These are phyloP conservation scores for Apodemus agrarius DNA, from an alignment of 2,797 vertebrate species.

Conservation along the genomic window DNA sequence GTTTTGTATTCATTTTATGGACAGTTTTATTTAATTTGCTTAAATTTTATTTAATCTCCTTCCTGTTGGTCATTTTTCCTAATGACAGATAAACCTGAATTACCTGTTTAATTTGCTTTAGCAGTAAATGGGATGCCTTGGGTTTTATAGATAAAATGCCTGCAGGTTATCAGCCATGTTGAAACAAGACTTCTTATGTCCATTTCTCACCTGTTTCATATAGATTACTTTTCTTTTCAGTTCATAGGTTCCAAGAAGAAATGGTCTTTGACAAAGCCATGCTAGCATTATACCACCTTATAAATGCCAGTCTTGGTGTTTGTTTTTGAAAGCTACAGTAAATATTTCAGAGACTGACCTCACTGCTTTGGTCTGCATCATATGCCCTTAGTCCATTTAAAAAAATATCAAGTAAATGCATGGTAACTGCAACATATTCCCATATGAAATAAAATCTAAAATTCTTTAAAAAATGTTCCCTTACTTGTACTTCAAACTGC, in stretches of 20 bases:
- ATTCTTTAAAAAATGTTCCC: background rate
- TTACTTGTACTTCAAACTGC: slow-evolving; percentile 23
- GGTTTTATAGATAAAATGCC: slow-evolving; percentile 13
- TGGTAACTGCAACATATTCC: slow-evolving; percentile 43
- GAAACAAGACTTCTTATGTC: background rate
- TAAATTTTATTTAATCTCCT: background rate
- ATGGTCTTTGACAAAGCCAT: background rate
- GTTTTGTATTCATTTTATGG: background rate
- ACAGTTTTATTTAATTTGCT: background rate
- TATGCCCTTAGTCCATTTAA: background rate
- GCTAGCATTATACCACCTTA: background rate
- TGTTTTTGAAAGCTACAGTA: slow-evolving; percentile 52
- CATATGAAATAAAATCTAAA: slow-evolving; percentile 41
- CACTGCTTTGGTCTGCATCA: background rate
- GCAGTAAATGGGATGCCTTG: background rate
- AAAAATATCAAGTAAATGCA: slow-evolving; percentile 46
- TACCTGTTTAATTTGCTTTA: slow-evolving; percentile 15
- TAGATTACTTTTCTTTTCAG: background rate
- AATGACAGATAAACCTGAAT: slow-evolving; percentile 28
- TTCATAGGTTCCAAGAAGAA: background rate
- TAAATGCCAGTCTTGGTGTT: background rate
- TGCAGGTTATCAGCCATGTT: background rate
- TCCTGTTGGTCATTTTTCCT: background rate
- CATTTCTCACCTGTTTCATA: slow-evolving; percentile 25
- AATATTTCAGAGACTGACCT: slow-evolving; percentile 37